Base-by-base conservation (phyloP, 2,888 invertebrate species). In the Rhagophthalmus giganteus region DNA sequence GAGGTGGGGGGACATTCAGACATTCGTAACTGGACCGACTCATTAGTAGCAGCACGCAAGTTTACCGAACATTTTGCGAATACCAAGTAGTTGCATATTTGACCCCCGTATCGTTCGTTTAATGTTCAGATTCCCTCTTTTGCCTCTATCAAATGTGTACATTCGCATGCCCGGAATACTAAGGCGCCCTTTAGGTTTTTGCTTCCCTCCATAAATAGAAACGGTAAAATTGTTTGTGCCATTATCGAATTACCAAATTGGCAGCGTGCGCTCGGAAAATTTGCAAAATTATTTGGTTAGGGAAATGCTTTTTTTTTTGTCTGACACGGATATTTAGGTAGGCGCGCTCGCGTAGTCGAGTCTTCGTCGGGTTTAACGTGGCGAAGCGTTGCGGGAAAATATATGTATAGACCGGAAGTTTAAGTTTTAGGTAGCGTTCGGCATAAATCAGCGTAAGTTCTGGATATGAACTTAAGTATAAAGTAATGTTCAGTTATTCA, bases 11-110 rank as follows among this genome's bases (percentile, higher is more conserved):
- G 7, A 32, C 33, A 44, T 34, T 46, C 46, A 46, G 41, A 46
- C 46, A 52, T 52, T 52, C 51, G 55, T 38, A 51, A 51, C 51
- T 58, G 53, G 55, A 54, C 54, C 58, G 57, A 60, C 63, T 67
- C 65, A 67, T 67, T 67, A 67, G 63, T 58, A 60, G 61, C 49
- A 59, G 59, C 62, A 63, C 63, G 65, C 67, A 64, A 67, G 64
- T 66, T 67, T 67, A 58, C 63, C 57, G 61, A 65, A 65, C 67
- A 63, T 65, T 64, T 59, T 54, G 44, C 45, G 67, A 62, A 67
- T 67, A 65, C 63, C 64, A 63, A 65, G 59, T 59, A 59, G 58
- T 49, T 60, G 65, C 61, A 64, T 62, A 64, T 64, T 62, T 64
- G 62, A 62, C 63, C 64, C 32, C 61, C 55, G 63, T 61, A 62